Percentiles rank a stretch among this genome's conserved stretches.
phyloP scores from a whole-genome alignment of 2,113 vertebrate species.

The Lamprologus callipterus region DNA sequence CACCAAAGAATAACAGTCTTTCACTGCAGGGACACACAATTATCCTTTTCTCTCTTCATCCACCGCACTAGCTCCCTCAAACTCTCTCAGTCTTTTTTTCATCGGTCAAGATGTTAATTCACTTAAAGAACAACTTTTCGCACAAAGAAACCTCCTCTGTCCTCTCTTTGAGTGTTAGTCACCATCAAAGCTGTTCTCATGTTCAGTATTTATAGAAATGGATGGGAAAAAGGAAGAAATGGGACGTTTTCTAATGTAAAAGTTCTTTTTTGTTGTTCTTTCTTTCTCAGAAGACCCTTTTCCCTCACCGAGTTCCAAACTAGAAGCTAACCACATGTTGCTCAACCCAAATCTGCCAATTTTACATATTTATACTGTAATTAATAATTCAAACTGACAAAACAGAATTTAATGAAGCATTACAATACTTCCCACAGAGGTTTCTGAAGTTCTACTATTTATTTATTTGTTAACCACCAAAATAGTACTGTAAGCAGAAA shows the following conservation, averaged over 20 bases:
- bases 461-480: neutral
- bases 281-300: neutral
- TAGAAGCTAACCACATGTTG: neutral
- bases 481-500: neutral
- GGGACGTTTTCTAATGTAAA: neutral
- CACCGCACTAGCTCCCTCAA: neutral
- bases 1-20: constrained; percentile 26
- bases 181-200: neutral
- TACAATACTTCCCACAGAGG: neutral
- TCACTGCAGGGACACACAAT: constrained; percentile 28
- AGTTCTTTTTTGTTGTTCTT: neutral
- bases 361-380: neutral
- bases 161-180: neutral
- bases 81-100: neutral
- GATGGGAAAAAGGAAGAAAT: neutral
- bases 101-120: constrained; percentile 27
- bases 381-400: neutral
- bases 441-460: neutral
- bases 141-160: neutral
- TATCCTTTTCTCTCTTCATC: constrained; percentile 8
- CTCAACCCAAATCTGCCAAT: neutral
- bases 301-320: neutral
- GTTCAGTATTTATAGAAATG: neutral
- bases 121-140: neutral
- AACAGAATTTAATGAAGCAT: neutral